These are phyloP conservation scores for Spinus olivaceus DNA, from an alignment of 2,797 vertebrate genomes.

Conservation along the genomic window DNA sequence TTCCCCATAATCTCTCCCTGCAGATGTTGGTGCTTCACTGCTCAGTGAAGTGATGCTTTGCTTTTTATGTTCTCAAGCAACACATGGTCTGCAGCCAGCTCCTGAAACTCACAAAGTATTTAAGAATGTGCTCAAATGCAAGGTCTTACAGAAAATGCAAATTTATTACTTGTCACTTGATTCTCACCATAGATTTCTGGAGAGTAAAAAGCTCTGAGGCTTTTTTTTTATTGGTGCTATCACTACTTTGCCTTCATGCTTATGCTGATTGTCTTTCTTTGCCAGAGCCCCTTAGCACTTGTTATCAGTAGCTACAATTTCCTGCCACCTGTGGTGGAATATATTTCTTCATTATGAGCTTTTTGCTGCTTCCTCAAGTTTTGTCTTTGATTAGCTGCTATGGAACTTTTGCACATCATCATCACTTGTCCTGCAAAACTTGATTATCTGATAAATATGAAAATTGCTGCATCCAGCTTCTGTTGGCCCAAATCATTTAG, in stretches of 20 bases:
- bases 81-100: slow-evolving; percentile 19
- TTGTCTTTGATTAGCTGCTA: slow-evolving; percentile 3
- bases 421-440: slow-evolving; percentile 12
- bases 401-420: slow-evolving; percentile 1
- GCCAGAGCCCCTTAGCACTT: slow-evolving; percentile 14
- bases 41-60: not conserved
- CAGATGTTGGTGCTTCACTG: slow-evolving; percentile 32
- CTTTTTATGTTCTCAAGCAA: not conserved
- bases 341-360: slow-evolving; percentile 42
- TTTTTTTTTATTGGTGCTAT: not conserved
- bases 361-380: slow-evolving; percentile 40
- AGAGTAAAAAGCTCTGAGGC: not conserved
- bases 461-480: not conserved
- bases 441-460: not conserved
- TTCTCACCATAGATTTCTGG: slow-evolving; percentile 34
- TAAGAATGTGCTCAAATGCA: slow-evolving; percentile 26
- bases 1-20: not conserved
- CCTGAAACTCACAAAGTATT: not conserved
- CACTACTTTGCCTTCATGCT: slow-evolving; percentile 33
- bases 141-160: slow-evolving; percentile 37
- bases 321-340: slow-evolving; percentile 52
- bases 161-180: slow-evolving; percentile 10
- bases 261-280: slow-evolving; percentile 34
- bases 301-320: slow-evolving; percentile 48
- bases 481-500: not conserved